A percentile compares a stretch with the other conserved stretches of the same genome.
Evolutionary conservation across 1,140 invertebrate genomes (phyloP).

Genomic region (Listronotus oregonensis): DNA sequence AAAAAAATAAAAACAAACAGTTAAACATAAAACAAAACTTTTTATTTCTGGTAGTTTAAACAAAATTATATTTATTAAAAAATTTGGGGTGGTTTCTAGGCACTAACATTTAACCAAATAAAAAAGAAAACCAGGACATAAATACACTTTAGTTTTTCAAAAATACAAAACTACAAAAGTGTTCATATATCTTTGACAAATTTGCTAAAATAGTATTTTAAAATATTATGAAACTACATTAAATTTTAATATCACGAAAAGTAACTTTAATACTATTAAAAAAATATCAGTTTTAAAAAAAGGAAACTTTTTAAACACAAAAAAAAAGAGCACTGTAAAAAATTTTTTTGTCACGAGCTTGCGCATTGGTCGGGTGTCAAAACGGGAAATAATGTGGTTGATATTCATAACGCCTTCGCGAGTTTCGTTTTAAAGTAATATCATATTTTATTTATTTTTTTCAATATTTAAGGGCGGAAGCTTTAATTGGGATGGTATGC

Average conservation of each 20-base stretch:
- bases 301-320: slow-evolving; percentile 9
- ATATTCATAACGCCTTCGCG: neutral
- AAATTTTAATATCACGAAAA: slow-evolving; percentile 29
- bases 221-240: neutral
- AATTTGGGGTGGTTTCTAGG: neutral
- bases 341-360: slow-evolving; percentile 1
- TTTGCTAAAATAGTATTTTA: neutral
- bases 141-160: slow-evolving; percentile 10
- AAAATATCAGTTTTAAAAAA: slow-evolving; percentile 21
- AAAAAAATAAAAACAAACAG: slow-evolving; percentile 18
- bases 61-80: neutral
- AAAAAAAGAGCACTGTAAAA: neutral
- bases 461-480: too few relatives aligned
- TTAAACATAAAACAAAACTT: neutral
- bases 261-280: slow-evolving; percentile 8
- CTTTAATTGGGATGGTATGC: too few relatives aligned
- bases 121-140: slow-evolving; percentile 1
- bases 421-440: slow-evolving; percentile 3
- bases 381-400: neutral
- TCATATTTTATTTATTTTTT: too few relatives aligned
- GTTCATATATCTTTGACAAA: neutral
- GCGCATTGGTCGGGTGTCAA: slow-evolving; percentile 12
- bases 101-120: slow-evolving; percentile 1
- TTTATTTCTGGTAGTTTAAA: too few relatives aligned
- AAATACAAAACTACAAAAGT: slow-evolving; percentile 14